Base-by-base conservation (phyloP, 1,140 invertebrate genomes). In the Hypsibius dujardini region DNA sequence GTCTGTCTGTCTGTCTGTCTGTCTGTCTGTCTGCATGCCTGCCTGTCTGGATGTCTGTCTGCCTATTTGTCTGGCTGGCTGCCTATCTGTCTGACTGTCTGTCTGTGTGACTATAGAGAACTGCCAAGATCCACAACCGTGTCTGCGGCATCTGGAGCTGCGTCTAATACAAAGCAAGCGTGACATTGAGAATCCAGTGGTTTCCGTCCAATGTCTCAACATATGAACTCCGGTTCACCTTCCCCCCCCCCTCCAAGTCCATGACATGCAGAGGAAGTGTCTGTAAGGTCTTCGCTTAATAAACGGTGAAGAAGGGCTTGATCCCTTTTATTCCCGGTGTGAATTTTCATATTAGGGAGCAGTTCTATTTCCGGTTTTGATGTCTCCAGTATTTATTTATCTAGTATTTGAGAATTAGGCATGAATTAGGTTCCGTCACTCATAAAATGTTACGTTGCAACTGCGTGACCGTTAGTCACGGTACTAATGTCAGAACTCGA, bases 111-210 rank as follows among this genome's bases (percentile, higher is more conserved):
- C 67, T 46, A 47, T 59, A 50, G 42, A 67, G 2, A 75, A 74
- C 46, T 74, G 72, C 2, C 72, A 72, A 59, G 73, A 71, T 3
- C 74, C 74, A 12, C 71, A 47, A 47, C 76, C 77, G 50, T 78
- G 74, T 40, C 75, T 80, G 59, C 80, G 78, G 72, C 82, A 83
- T 73, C 79, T 85, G 59, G 88, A 90, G 79, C 79, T 90, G 45
- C 83, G 84, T 74, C 76, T 90, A 15, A 83, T 90, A 75, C 87
- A 90, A 78, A 87, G 86, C 76, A 88, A 87, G 76, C 74, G 75
- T 3, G 83, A 85, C 72, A 89, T 90, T 70, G 86, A 88, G 79
- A 80, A 85, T 74, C 87, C 87, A 1, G 71, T 78, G 47, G 7
- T 72, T 76, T 77, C 46, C 74, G 59, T 76, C 74, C 50, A 74